Percentiles rank a stretch among this genome's conserved stretches.
These are phyloP conservation scores for Platichthys flesus DNA, from an alignment of 2,113 vertebrate genomes.

Conservation along the genomic window DNA sequence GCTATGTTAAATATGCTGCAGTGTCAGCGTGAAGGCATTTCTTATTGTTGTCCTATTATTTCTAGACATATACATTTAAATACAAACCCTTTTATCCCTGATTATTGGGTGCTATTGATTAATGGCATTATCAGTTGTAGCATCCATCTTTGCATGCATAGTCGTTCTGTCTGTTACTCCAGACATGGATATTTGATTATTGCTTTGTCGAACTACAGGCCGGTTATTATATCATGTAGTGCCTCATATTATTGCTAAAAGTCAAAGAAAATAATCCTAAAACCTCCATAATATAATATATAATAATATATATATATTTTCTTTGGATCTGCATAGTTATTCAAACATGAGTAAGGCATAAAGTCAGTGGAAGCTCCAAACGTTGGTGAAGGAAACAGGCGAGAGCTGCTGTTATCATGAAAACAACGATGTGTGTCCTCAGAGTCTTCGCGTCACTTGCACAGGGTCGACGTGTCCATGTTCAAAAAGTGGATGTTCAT, in stretches of 20 bases:
- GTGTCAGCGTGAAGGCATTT: conserved; percentile 19
- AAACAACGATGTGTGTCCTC: conserved; percentile 8
- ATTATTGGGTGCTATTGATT: conserved; percentile 27
- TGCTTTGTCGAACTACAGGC: conserved; percentile 39
- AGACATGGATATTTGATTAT: conserved; percentile 38
- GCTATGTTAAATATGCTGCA: conserved; percentile 1
- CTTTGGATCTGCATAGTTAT: conserved; percentile 70
- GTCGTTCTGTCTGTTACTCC: conserved; percentile 3
- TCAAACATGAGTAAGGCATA: conserved; percentile 57
- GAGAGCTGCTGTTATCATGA: conserved; percentile 8
- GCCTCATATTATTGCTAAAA: conserved; percentile 48
- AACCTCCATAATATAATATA: neutral
- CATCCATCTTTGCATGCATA: conserved; percentile 49
- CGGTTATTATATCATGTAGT: neutral
- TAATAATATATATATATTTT: neutral
- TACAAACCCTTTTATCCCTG: conserved; percentile 37
- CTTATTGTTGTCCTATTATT: neutral
- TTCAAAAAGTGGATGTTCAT: conserved; percentile 94
- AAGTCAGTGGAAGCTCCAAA: conserved; percentile 31
- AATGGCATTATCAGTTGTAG: conserved; percentile 20
- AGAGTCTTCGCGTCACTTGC: conserved; percentile 82
- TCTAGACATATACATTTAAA: conserved; percentile 4
- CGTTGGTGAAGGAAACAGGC: conserved; percentile 7
- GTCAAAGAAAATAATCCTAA: conserved; percentile 16
- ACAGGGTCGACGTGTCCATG: conserved; percentile 88